phyloP scores from a whole-genome alignment of 2,113 vertebrate species.

The Capreolus pygargus region DNA sequence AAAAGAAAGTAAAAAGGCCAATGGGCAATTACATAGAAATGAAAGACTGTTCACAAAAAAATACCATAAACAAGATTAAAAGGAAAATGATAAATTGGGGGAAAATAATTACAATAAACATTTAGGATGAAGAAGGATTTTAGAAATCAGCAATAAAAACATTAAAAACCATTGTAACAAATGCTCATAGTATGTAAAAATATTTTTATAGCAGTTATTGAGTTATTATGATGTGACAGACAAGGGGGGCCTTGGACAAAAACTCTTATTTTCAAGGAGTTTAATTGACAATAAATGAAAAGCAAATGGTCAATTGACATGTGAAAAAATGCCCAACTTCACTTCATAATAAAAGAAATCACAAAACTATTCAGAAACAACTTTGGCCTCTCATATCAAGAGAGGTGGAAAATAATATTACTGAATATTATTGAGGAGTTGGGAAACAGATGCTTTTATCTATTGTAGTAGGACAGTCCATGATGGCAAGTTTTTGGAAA shows the following conservation, averaged over 20 bases:
- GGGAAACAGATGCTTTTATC: not conserved
- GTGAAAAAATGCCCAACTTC: not conserved
- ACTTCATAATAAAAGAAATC: not conserved
- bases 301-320: not conserved
- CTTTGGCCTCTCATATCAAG: not conserved
- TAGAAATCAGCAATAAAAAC: not conserved
- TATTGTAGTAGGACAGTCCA: not conserved
- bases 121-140: not conserved
- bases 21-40: not conserved
- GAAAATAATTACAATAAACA: not conserved
- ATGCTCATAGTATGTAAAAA: not conserved
- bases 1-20: not conserved
- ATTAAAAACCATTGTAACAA: not conserved
- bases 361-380: not conserved
- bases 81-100: not conserved
- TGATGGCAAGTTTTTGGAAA: not conserved
- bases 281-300: conserved; percentile 7
- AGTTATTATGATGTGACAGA: not conserved
- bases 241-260: not conserved
- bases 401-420: not conserved
- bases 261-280: not conserved
- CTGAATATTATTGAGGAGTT: not conserved
- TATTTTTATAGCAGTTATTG: not conserved
- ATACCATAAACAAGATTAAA: not conserved
- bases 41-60: not conserved